Percentiles rank a stretch among this genome's conserved stretches.
These are phyloP conservation scores for Paramormyrops hopkinsi DNA, from an alignment of 2,797 vertebrate species.

Conservation along the genomic window DNA sequence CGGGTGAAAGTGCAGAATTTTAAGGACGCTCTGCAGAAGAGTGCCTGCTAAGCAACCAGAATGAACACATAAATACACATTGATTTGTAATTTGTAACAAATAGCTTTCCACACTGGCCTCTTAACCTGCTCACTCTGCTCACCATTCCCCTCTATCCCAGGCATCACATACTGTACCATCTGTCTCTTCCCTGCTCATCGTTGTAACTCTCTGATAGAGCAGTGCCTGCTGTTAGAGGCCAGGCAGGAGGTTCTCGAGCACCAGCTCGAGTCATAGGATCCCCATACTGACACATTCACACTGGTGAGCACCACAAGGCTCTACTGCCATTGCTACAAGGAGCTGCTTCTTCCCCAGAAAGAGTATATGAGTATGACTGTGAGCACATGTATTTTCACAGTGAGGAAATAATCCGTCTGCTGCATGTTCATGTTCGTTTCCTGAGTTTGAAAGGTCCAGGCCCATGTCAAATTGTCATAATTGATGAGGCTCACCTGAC, in stretches of 20 bases:
- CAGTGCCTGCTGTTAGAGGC: neutral
- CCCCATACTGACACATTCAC: neutral
- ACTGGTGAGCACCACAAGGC: neutral
- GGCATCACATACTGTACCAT: neutral
- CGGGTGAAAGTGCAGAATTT: neutral
- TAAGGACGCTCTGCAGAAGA: neutral
- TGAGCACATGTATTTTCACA: neutral
- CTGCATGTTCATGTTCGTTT: neutral
- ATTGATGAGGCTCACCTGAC: neutral
- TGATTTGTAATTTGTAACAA: conserved; percentile 10
- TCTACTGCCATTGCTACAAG: neutral
- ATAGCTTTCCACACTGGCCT: neutral
- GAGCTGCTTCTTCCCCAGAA: neutral
- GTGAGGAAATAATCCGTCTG: neutral
- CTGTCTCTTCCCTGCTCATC: neutral
- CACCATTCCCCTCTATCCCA: neutral
- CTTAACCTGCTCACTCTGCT: neutral
- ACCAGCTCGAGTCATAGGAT: neutral
- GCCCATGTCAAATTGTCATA: neutral
- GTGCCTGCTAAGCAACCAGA: neutral
- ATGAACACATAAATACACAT: neutral
- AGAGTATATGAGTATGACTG: neutral
- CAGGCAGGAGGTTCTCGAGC: neutral
- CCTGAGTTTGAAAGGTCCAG: neutral
- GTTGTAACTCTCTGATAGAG: neutral